These are phyloP conservation scores for Eutrigla gurnardus DNA, from an alignment of 2,797 vertebrate genomes.

Conservation along the genomic window DNA sequence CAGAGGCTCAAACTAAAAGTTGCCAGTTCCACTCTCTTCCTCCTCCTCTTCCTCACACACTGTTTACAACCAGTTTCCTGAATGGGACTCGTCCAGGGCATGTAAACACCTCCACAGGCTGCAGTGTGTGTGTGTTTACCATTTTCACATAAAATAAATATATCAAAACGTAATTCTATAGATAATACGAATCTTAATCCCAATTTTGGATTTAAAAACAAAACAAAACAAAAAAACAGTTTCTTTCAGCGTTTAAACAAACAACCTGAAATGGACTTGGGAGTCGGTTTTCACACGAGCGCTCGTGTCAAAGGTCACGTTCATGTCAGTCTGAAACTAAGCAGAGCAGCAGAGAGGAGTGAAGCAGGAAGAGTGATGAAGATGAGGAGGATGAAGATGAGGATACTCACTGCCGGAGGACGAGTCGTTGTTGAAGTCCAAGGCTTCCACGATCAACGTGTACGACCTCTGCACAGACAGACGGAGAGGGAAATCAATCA, in stretches of 20 bases:
- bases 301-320: slow-evolving; percentile 1
- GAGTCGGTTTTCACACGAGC: background rate
- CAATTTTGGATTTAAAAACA: no score
- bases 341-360: slow-evolving; percentile 4
- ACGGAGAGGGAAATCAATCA: slow-evolving; percentile 28
- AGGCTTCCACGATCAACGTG: slow-evolving; percentile 91
- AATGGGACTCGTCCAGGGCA: slow-evolving; percentile 33
- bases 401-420: slow-evolving; percentile 85
- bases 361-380: background rate
- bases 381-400: background rate
- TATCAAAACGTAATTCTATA: background rate
- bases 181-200: background rate
- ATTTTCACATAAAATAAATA: no score
- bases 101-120: slow-evolving; percentile 14
- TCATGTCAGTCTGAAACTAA: background rate
- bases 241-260: background rate
- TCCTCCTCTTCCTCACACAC: background rate
- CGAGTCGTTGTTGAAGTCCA: slow-evolving; percentile 93
- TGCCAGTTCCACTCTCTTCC: background rate
- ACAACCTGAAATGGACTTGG: background rate
- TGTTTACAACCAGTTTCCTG: slow-evolving; percentile 37
- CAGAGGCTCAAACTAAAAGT: slow-evolving; percentile 8
- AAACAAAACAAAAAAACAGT: background rate
- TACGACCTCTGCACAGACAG: slow-evolving; percentile 89
- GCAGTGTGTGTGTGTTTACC: background rate